Evolutionary conservation across 1,140 invertebrate genomes (phyloP).

Genomic region (Listronotus oregonensis): DNA sequence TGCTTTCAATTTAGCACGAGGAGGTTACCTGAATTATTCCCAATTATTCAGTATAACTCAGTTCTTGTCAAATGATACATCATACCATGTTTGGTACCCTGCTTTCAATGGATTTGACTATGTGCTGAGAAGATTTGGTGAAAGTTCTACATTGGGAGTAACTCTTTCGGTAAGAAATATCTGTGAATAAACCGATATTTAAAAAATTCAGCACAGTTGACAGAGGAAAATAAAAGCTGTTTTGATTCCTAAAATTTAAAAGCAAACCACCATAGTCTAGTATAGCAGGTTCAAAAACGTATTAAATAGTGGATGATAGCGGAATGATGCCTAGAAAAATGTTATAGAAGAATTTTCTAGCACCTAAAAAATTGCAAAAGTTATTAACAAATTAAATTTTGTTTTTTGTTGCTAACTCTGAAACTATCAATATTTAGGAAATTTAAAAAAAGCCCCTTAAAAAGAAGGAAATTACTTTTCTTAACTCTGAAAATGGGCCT

Average conservation of each 20-base stretch:
- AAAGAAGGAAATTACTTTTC: too few species aligned
- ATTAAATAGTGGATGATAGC: too few species aligned
- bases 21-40: conserved; percentile 55
- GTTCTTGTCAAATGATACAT: conserved; percentile 66
- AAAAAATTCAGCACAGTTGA: not conserved
- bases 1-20: conserved; percentile 66
- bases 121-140: conserved; percentile 50
- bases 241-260: not conserved
- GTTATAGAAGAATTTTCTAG: too few species aligned
- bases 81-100: conserved; percentile 69
- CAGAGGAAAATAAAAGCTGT: too few species aligned
- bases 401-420: too few species aligned
- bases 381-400: too few species aligned
- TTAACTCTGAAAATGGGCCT: too few species aligned
- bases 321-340: too few species aligned
- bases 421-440: too few species aligned
- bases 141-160: conserved; percentile 10
- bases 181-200: not conserved
- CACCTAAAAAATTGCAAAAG: too few species aligned
- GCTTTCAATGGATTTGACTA: conserved; percentile 62
- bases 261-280: not conserved
- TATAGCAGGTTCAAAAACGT: too few species aligned
- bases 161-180: conserved; percentile 23
- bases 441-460: too few species aligned
- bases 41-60: conserved; percentile 62